Base-by-base conservation (phyloP, 2,888 invertebrate species). In the Ypsolopha sequella region DNA sequence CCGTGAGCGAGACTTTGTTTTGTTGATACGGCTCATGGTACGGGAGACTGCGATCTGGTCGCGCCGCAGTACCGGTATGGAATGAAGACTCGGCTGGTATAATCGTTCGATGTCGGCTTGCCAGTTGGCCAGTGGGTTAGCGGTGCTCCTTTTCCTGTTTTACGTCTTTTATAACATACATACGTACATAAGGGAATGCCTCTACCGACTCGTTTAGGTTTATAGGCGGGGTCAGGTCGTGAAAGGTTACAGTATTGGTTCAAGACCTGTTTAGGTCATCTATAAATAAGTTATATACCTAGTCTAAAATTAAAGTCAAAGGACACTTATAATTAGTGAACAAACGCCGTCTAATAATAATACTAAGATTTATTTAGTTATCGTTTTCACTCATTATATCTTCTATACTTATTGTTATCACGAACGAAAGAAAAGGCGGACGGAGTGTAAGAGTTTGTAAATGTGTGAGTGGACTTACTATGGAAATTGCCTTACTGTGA, bases 121-220 rank as follows among this genome's bases (percentile, higher is more conserved):
- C 69, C 75, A 85, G 81, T 86, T 82, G 85, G 84, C 84, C 82
- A 86, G 81, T 85, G 76, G 85, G 86, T 85, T 84, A 86, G 73
- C 81, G 73, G 78, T 73, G 79, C 72, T 80, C 82, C 80, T 82
- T 81, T 85, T 84, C 85, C 82, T 81, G 84, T 76, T 73, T 68
- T 60, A 69, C 70, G 69, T 70, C 76, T 74, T 70, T 80, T 79
- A 82, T 76, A 63, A 73, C 70, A 73, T 66, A 67, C 69, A 68
- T 61, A 58, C 60, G 38, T 45, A 35, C 41, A 11, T 45, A 45
- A 51, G 63, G 65, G 68, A 67, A 66, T 68, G 63, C 55, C 53
- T 56, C 51, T 47, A 36, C 34, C 41, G 47, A 53, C 51, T 50
- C 41, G 41, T 52, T 43, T 48, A 41, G 52, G 41, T 44, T 36